Conservation (phyloP, 1,140 invertebrate species). For the Drosophila auraria region DNA sequence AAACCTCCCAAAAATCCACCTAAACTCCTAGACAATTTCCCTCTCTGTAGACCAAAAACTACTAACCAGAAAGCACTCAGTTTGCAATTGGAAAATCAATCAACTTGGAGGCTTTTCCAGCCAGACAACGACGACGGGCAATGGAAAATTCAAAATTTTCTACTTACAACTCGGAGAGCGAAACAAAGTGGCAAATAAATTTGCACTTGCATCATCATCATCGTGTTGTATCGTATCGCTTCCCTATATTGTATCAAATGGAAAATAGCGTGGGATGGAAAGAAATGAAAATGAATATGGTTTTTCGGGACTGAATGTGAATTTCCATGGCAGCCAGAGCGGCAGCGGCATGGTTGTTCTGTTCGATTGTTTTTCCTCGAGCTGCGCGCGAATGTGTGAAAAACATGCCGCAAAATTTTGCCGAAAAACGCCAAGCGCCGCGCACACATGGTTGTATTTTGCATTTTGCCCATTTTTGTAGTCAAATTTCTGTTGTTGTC, state of each 20-base stretch:
- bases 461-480: slow-evolving; percentile 83
- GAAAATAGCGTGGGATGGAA: slow-evolving; percentile 38
- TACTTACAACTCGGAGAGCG: slow-evolving; percentile 52
- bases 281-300: slow-evolving; percentile 29
- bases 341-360: slow-evolving; percentile 36
- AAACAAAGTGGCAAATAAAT: slow-evolving; percentile 79
- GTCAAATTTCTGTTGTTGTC: slow-evolving; percentile 74
- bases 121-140: slow-evolving; percentile 15
- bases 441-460: slow-evolving; percentile 60
- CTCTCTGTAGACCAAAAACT: slow-evolving; percentile 29
- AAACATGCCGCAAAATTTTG: slow-evolving; percentile 79
- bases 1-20: too few relatives aligned
- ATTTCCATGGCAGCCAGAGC: slow-evolving; percentile 75
- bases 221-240: background rate
- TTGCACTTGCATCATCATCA: slow-evolving; percentile 77
- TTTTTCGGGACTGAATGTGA: slow-evolving; percentile 10
- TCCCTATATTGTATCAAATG: slow-evolving; percentile 24
- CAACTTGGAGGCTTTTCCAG: slow-evolving; percentile 56
- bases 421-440: slow-evolving; percentile 70
- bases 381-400: slow-evolving; percentile 76
- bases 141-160: slow-evolving; percentile 51
- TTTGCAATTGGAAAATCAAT: slow-evolving; percentile 56
- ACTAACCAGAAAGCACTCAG: slow-evolving; percentile 50
- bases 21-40: background rate
- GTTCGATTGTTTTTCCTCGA: slow-evolving; percentile 73